Conservation (phyloP, 2,113 vertebrate genomes). For the Girardinichthys multiradiatus region DNA sequence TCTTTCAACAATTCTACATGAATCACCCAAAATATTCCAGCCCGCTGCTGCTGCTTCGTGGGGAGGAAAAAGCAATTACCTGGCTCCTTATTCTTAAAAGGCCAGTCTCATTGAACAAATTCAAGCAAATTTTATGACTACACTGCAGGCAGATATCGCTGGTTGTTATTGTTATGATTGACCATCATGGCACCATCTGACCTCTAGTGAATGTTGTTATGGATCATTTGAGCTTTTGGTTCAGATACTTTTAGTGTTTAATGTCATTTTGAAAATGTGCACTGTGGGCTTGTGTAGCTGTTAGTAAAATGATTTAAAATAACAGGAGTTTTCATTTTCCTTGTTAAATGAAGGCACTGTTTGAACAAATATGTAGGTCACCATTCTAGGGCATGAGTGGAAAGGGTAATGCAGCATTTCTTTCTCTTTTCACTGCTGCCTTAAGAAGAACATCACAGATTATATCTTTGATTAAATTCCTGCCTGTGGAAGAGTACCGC, state of each 20-base stretch:
- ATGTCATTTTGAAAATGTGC: background rate
- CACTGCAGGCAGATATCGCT: background rate
- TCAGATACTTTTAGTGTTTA: background rate
- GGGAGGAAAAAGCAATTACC: conserved; percentile 65
- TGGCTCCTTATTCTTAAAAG: background rate
- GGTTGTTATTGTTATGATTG: background rate
- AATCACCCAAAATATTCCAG: conserved; percentile 60
- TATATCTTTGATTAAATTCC: conserved; percentile 51
- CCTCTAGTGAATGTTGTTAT: background rate
- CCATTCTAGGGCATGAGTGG: conserved; percentile 70
- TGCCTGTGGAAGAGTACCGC: background rate
- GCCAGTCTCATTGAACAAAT: background rate
- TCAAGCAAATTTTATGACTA: background rate
- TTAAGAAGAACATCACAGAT: conserved; percentile 37
- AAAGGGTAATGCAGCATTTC: conserved; percentile 58
- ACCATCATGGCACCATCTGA: background rate
- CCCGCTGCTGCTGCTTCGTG: conserved; percentile 43
- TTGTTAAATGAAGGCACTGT: conserved; percentile 49
- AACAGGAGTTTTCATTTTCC: background rate
- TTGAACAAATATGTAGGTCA: conserved; percentile 76
- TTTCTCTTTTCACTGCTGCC: conserved; percentile 41
- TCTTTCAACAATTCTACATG: conserved; percentile 55
- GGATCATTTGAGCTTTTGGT: background rate
- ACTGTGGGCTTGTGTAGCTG: background rate
- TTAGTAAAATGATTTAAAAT: background rate